These are phyloP conservation scores for Luscinia megarhynchos DNA, from an alignment of 2,797 vertebrate genomes.

Conservation along the genomic window DNA sequence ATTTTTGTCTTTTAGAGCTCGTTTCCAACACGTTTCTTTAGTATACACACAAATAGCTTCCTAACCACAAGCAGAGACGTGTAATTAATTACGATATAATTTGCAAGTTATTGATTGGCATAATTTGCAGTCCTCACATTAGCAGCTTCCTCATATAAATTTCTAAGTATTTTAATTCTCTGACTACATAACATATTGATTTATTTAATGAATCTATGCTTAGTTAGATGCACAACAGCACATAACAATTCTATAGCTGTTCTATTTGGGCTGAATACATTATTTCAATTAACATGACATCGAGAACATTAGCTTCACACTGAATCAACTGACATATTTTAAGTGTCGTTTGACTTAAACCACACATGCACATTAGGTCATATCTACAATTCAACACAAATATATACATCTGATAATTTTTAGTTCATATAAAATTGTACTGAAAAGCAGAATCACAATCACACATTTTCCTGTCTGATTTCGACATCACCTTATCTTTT, in stretches of 20 bases:
- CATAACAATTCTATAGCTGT: neutral
- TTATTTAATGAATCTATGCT: neutral
- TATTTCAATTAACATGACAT: neutral
- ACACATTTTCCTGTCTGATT: neutral
- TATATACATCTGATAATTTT: neutral
- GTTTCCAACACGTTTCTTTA: neutral
- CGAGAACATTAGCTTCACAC: neutral
- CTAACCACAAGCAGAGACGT: neutral
- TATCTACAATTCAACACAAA: neutral
- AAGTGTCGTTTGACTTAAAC: neutral
- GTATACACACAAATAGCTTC: neutral
- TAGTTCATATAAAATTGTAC: neutral
- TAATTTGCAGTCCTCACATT: neutral
- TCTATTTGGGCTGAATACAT: neutral
- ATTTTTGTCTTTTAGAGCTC: neutral
- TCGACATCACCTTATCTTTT: neutral
- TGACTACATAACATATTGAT: neutral
- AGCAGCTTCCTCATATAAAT: conserved; percentile 17
- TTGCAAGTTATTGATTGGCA: conserved; percentile 27
- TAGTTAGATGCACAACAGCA: neutral
- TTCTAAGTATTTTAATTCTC: conserved; percentile 37
- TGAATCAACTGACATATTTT: neutral
- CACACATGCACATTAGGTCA: neutral
- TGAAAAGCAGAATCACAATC: neutral
- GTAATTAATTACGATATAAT: conserved; percentile 50